phyloP scores from a whole-genome alignment of 2,797 vertebrate genomes.

The Karalla daura region DNA sequence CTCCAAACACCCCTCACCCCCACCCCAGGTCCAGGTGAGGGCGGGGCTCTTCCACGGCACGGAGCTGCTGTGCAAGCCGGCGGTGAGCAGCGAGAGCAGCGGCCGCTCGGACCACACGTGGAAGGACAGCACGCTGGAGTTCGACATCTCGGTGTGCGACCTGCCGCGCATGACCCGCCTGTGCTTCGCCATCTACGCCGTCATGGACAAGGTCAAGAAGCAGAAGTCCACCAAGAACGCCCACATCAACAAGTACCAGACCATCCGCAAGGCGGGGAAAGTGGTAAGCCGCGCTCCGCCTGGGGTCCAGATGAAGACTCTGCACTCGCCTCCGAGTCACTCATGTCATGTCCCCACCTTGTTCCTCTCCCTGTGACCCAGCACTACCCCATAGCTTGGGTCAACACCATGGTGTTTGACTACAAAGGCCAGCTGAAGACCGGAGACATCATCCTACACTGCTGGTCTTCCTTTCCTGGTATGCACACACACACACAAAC shows the following conservation, averaged over 20 bases:
- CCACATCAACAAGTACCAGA: conserved; percentile 94
- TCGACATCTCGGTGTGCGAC: conserved; percentile 92
- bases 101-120: conserved; percentile 92
- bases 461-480: conserved; percentile 99
- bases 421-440: conserved; percentile 96
- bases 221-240: conserved; percentile 93
- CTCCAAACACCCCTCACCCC: background rate
- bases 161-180: conserved; percentile 97
- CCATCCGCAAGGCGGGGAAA: conserved; percentile 87
- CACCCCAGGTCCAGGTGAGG: conserved; percentile 91
- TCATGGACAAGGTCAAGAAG: conserved; percentile 97
- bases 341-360: background rate
- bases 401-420: conserved; percentile 99
- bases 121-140: conserved; percentile 90
- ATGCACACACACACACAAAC: conserved; percentile 21
- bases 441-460: conserved; percentile 91
- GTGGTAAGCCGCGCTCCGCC: conserved; percentile 75
- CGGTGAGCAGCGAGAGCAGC: conserved; percentile 91
- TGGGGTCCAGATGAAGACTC: too few species aligned
- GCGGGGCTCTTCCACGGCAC: conserved; percentile 98
- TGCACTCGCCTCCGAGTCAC: too few species aligned
- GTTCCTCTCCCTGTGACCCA: conserved; percentile 60
- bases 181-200: conserved; percentile 94
- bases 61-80: conserved; percentile 93
- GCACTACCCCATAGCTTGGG: conserved; percentile 99